Conservation (phyloP, 2,888 invertebrate species). For the Epistrophella euchroma region DNA sequence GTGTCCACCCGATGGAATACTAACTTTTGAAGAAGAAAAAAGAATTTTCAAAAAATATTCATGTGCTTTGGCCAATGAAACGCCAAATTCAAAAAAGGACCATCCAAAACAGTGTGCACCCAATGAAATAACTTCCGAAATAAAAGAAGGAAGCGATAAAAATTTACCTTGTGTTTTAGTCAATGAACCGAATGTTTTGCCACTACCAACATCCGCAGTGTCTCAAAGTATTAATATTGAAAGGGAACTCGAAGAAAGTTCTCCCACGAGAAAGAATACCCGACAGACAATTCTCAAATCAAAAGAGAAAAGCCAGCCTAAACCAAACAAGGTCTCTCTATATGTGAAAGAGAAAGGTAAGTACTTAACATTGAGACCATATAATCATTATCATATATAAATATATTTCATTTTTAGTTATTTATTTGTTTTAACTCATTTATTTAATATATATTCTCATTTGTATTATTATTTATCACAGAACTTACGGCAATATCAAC, state of each 20-base stretch:
- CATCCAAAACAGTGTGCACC: not conserved
- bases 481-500: not conserved
- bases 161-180: not conserved
- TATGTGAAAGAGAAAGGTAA: constrained; percentile 7
- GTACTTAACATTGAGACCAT: not conserved
- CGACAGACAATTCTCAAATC: not conserved
- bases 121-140: not conserved
- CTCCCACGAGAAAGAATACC: not conserved
- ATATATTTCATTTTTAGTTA: not conserved
- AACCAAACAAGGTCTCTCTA: not conserved
- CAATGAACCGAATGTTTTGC: not conserved
- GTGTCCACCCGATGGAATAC: not conserved
- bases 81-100: not conserved
- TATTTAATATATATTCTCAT: not conserved
- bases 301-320: not conserved
- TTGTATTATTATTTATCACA: not conserved
- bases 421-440: not conserved
- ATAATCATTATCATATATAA: too few relatives aligned
- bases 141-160: not conserved
- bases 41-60: not conserved
- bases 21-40: not conserved
- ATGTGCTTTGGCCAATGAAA: not conserved
- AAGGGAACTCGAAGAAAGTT: not conserved
- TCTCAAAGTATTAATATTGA: not conserved
- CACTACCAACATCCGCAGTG: not conserved